Percentiles rank a stretch among this genome's conserved stretches.
Conservation (phyloP, 2,888 invertebrate species). For the Laothoe populi region DNA sequence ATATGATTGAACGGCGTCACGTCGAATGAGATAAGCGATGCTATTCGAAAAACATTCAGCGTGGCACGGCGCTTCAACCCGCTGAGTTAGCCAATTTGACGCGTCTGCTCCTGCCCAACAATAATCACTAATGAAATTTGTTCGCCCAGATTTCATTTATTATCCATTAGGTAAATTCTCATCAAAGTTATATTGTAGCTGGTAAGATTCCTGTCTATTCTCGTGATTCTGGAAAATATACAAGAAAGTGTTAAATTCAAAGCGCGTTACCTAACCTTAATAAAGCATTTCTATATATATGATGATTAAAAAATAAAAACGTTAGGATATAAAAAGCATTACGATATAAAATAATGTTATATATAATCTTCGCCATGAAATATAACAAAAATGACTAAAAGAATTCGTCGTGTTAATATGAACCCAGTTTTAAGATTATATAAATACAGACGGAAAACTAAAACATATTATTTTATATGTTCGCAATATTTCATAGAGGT, state of each 20-base stretch:
- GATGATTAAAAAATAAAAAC: too few relatives aligned
- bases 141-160: conserved; percentile 57
- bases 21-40: neutral
- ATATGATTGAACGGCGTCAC: neutral
- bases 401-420: too few relatives aligned
- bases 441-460: too few relatives aligned
- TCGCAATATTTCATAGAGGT: too few relatives aligned
- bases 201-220: neutral
- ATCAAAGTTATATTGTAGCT: conserved; percentile 41
- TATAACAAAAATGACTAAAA: too few relatives aligned
- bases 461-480: too few relatives aligned
- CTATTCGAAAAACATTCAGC: neutral
- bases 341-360: too few relatives aligned
- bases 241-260: neutral
- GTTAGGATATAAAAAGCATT: too few relatives aligned
- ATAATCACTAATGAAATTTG: conserved; percentile 62
- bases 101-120: conserved; percentile 43
- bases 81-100: conserved; percentile 40
- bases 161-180: conserved; percentile 57
- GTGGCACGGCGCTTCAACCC: conserved; percentile 7
- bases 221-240: conserved; percentile 9
- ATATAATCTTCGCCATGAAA: too few relatives aligned
- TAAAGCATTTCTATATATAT: too few relatives aligned
- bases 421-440: too few relatives aligned
- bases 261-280: too few relatives aligned